Base-by-base conservation (phyloP, 1,140 invertebrate genomes). In the Penaeus japonicus region DNA sequence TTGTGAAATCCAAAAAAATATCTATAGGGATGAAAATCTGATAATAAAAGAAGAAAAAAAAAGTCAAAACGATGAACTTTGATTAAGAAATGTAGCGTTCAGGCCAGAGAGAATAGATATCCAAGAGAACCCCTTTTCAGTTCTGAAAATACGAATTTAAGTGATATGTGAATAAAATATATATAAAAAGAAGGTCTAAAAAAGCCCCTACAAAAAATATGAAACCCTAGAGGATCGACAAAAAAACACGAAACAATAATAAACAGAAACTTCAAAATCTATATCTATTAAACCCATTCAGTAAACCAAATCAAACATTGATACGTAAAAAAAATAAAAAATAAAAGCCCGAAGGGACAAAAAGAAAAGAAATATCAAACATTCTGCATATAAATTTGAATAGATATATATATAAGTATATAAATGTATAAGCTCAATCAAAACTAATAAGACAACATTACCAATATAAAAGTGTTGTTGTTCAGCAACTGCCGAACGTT, bases 401-500 rank as follows among this genome's bases (percentile, higher is more conserved):
- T 24, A 24, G 24, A 30, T 47, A 35, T 78, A 35, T 35, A 30
- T 35, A 27, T 78, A 70, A 24, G n/a, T 24, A n/a, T n/a, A 5
- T 70, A n/a, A 17, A 24, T 70, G 62, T 70, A 24, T 30, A 18
- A 35, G n/a, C 62, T 32, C 62, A 35, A 84, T 65, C n/a, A 84
- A 53, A 79, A 55, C 35, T 24, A 30, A 78, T 39, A 77, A 77
- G 2, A 17, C 73, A 85, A 57, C 32, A 62, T 79, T 59, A 54
- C 73, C 53, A 78, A 85, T 55, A 53, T 27, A 84, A 84, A 75
- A 84, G 39, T 20, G n/a, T 30, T 75, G 53, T 75, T 12, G 54
- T 62, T 79, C 22, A 84, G 59, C 57, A 65, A 47, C 35, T 65
- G 30, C 32, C 82, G 70, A 84, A 73, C 75, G 79, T 77, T 79